phyloP scores from a whole-genome alignment of 1,140 invertebrate genomes.

The Metaphire vulgaris region DNA sequence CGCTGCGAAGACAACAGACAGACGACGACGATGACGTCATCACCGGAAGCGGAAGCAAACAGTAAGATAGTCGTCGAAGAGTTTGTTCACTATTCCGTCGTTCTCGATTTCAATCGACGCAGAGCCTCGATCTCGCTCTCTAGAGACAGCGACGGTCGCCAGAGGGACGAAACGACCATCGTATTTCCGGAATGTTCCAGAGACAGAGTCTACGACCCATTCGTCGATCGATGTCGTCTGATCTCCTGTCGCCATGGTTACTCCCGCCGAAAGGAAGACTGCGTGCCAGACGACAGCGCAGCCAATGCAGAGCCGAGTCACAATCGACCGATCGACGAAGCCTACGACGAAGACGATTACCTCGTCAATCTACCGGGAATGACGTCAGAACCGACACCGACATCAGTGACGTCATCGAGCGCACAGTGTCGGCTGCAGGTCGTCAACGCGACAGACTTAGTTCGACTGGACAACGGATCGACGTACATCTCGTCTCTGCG shows the following conservation, averaged over 20 bases:
- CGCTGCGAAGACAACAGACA: constrained; percentile 15
- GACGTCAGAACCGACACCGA: background rate
- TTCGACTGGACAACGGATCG: background rate
- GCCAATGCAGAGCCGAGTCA: background rate
- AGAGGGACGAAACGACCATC: background rate
- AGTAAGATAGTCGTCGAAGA: background rate
- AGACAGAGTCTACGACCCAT: background rate
- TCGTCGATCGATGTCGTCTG: background rate
- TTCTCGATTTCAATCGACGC: background rate
- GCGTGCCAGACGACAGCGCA: background rate
- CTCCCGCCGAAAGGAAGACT: background rate
- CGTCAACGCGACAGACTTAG: background rate
- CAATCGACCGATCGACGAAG: background rate
- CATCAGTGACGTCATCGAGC: background rate
- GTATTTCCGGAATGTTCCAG: background rate
- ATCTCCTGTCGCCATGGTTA: background rate
- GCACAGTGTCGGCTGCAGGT: background rate
- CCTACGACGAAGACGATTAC: background rate
- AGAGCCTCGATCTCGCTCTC: background rate
- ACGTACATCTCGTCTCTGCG: background rate
- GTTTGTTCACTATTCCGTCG: background rate
- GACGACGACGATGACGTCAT: background rate
- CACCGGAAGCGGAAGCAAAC: background rate
- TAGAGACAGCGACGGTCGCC: background rate
- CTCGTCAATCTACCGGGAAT: background rate